phyloP scores from a whole-genome alignment of 2,888 invertebrate species.

The Ferdinandea cuprea region DNA sequence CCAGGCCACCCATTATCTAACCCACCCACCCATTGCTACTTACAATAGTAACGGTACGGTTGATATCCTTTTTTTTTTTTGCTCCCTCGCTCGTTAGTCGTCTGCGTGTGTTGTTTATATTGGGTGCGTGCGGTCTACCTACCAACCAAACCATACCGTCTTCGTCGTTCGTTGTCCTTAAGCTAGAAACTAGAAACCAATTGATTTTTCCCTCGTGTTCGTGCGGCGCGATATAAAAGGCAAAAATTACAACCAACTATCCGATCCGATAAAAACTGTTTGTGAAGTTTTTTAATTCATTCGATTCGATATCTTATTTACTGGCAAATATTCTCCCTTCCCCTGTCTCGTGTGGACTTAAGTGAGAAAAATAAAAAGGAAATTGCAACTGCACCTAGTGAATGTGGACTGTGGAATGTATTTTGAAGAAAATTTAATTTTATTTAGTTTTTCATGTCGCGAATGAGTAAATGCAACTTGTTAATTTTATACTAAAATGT shows the following conservation, averaged over 20 bases:
- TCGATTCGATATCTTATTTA: too few species aligned
- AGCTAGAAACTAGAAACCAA: slow-evolving; percentile 50
- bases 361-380: background rate
- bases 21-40: slow-evolving; percentile 14
- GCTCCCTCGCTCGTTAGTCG: too few species aligned
- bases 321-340: background rate
- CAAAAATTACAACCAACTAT: background rate
- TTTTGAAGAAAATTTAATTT: slow-evolving; percentile 22
- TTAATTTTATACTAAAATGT: slow-evolving; percentile 53
- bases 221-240: slow-evolving; percentile 35
- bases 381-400: slow-evolving; percentile 38
- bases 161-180: slow-evolving; percentile 42
- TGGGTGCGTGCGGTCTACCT: slow-evolving; percentile 24
- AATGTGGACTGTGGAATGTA: slow-evolving; percentile 66
- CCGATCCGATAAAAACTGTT: slow-evolving; percentile 21
- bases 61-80: slow-evolving; percentile 36
- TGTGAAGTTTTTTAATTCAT: slow-evolving; percentile 9
- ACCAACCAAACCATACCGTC: too few species aligned
- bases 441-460: slow-evolving; percentile 3
- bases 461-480: slow-evolving; percentile 19
- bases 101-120: slow-evolving; percentile 35
- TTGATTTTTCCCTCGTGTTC: slow-evolving; percentile 68
- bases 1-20: slow-evolving; percentile 1
- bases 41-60: background rate
- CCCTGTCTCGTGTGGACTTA: background rate